Conservation (phyloP, 2,113 vertebrate species). For the Siniperca chuatsi region DNA sequence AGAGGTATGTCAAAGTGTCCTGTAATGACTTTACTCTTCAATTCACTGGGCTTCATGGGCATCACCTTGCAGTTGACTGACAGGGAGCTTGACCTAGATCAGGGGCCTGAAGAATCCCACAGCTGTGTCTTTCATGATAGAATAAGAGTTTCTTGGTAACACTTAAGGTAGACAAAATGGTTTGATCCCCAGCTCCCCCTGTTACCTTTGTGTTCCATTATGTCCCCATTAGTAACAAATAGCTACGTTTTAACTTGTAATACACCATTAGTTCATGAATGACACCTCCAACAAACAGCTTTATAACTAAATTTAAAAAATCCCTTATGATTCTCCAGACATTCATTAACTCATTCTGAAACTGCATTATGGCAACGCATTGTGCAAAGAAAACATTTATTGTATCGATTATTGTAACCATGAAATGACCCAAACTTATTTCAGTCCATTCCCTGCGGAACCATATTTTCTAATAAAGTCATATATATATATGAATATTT, state of each 20-base stretch:
- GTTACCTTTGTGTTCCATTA: not conserved
- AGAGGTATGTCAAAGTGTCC: slow-evolving; percentile 70
- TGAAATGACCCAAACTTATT: not conserved
- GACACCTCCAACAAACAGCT: not conserved
- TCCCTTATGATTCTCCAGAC: not conserved
- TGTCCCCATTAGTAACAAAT: not conserved
- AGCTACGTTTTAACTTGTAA: not conserved
- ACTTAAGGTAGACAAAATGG: not conserved
- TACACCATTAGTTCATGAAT: not conserved
- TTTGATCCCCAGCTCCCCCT: not conserved
- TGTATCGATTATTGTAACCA: not conserved
- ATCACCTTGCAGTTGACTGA: slow-evolving; percentile 55
- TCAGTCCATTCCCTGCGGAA: not conserved
- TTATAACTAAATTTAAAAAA: not conserved
- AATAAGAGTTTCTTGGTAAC: not conserved
- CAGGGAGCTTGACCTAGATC: slow-evolving; percentile 44
- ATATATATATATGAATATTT: not conserved
- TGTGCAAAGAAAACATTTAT: not conserved
- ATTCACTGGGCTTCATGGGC: slow-evolving; percentile 6
- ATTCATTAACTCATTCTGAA: not conserved
- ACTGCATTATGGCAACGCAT: not conserved
- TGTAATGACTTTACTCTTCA: slow-evolving; percentile 31
- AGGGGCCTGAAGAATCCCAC: slow-evolving; percentile 27
- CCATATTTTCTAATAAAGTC: not conserved
- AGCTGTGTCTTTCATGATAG: slow-evolving; percentile 32